phyloP scores from a whole-genome alignment of 2,113 vertebrate species.

The Dendropsophus ebraccatus region DNA sequence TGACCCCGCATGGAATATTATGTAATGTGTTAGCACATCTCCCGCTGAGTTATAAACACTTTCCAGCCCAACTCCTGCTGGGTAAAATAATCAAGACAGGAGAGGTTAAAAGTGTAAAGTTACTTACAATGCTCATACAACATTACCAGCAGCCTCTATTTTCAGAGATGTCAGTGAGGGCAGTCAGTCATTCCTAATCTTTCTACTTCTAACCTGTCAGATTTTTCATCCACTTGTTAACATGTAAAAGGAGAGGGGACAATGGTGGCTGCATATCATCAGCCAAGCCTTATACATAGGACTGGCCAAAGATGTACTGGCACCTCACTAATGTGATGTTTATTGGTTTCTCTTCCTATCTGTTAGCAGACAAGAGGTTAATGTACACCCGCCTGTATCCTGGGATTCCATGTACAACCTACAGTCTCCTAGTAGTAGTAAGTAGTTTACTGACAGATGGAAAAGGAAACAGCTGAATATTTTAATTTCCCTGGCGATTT shows the following conservation, averaged over 20 bases:
- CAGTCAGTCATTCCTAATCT: background rate
- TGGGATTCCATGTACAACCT: background rate
- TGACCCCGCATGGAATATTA: conserved; percentile 22
- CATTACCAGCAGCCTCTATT: background rate
- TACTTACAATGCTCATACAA: conserved; percentile 6
- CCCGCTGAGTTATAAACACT: conserved; percentile 10
- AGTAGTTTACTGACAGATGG: background rate
- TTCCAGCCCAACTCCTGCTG: background rate
- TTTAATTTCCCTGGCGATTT: too few relatives aligned
- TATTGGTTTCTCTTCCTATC: background rate
- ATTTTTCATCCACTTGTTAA: background rate
- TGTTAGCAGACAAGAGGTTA: background rate
- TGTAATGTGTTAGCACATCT: conserved; percentile 37
- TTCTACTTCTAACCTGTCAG: background rate
- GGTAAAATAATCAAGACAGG: background rate
- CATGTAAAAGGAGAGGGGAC: background rate
- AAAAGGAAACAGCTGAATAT: too few relatives aligned
- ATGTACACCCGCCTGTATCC: background rate
- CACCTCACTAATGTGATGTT: background rate
- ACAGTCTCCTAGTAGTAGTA: background rate
- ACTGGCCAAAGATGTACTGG: background rate
- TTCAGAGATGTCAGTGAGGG: background rate
- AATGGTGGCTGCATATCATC: background rate
- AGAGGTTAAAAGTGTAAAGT: background rate
- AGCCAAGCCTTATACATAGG: background rate